phyloP scores from a whole-genome alignment of 2,797 vertebrate genomes.

The Acrocephalus scirpaceus region DNA sequence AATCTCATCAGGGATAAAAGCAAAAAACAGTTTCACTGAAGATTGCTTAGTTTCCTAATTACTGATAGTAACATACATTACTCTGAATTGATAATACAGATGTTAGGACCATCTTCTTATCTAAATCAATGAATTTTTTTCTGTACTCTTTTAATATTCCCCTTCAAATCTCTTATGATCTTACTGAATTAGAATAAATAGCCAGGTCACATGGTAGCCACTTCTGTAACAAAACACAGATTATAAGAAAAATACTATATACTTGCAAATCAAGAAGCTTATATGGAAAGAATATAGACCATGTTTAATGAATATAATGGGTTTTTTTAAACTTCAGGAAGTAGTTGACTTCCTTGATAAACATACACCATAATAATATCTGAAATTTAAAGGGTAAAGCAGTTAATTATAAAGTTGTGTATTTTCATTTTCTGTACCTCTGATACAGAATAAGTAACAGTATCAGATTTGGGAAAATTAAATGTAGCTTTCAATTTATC shows the following conservation, averaged over 20 bases:
- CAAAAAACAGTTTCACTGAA: background rate
- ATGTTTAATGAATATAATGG: background rate
- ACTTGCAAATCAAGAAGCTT: background rate
- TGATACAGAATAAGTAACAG: background rate
- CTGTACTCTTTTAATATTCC: background rate
- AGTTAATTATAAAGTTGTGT: background rate
- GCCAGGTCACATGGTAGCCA: background rate
- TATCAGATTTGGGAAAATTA: background rate
- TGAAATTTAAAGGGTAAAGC: background rate
- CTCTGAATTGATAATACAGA: background rate
- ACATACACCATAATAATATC: background rate
- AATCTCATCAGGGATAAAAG: background rate
- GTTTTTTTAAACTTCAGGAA: background rate
- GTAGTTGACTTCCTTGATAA: background rate
- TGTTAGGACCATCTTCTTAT: background rate
- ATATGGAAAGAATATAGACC: background rate
- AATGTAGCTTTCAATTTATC: background rate
- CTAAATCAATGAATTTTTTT: background rate
- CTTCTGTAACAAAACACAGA: background rate
- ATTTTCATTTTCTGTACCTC: background rate
- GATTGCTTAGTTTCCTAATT: background rate
- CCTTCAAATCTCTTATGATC: background rate
- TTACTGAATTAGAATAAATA: background rate
- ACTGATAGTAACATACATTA: background rate
- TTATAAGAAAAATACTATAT: background rate